Base-by-base conservation (phyloP, 1,140 invertebrate species). In the Drosophila busckii region DNA sequence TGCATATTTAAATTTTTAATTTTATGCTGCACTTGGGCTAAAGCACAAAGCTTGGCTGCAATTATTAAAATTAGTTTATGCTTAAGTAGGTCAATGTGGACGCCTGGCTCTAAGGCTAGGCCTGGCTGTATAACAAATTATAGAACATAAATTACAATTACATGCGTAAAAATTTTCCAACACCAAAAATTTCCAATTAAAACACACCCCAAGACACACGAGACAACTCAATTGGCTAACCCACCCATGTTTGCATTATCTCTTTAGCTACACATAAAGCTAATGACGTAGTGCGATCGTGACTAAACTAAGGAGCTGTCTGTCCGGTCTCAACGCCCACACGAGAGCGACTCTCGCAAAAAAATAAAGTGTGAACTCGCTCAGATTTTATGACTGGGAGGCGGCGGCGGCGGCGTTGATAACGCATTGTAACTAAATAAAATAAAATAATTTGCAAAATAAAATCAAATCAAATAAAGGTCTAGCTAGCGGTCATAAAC, bases 391-490 rank as follows among this genome's bases (percentile, higher is more conserved):
- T 80, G 64, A 55, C 41, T n/a, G n/a, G n/a, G 25, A 26, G 35
- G 22, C 31, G 25, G n/a, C 28, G 12, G 22, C 19, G n/a, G n/a
- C n/a, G n/a, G n/a, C n/a, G 32, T 8, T 29, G 38, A 52, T 67
- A 63, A 67, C 64, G 62, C 59, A 38, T 19, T 69, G 75, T 54
- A 78, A 78, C 23, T 34, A 63, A 31, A 25, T 26, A 49, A 28
- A 45, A 53, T 49, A 22, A 55, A 61, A 67, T 65, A 59, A 54
- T 61, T 58, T 58, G 13, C 44, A 28, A 60, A 62, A 52, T 64
- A 82, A 82, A 82, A 75, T 45, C 52, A 78, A 75, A 80, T 69
- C 60, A 80, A 80, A 80, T 70, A 69, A 55, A 69, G 56, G 71
- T 78, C 62, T 78, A 55, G 44, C 53, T 23, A 64, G 46, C 10